Evolutionary conservation across 2,888 invertebrate genomes (phyloP).

Genomic region (Plagodis dolabraria): DNA sequence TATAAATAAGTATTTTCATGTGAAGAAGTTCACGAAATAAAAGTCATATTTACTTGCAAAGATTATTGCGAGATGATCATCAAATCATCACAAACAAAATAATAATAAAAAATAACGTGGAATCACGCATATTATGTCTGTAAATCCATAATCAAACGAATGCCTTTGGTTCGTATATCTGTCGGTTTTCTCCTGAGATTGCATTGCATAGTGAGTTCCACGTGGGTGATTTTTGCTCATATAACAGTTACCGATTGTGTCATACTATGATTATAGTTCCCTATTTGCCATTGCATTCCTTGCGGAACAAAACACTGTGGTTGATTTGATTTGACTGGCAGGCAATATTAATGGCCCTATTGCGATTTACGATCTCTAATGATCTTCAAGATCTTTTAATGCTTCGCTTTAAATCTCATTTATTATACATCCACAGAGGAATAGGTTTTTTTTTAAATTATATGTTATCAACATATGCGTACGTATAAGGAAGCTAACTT

Average conservation of each 20-base stretch:
- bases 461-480: too few species aligned
- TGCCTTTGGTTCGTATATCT: neutral
- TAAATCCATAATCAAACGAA: too few species aligned
- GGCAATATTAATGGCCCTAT: slow-evolving; percentile 15
- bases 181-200: slow-evolving; percentile 8
- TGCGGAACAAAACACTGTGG: slow-evolving; percentile 35
- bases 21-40: neutral
- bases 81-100: too few species aligned
- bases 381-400: neutral
- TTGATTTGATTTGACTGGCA: slow-evolving; percentile 16
- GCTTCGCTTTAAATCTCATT: too few species aligned
- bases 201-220: slow-evolving; percentile 1
- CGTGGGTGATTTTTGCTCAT: slow-evolving; percentile 10
- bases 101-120: too few species aligned
- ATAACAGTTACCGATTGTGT: slow-evolving; percentile 15
- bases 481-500: too few species aligned
- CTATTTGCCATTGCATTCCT: slow-evolving; percentile 30
- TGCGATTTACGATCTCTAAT: slow-evolving; percentile 2
- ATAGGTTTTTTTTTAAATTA: too few species aligned
- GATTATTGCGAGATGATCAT: too few species aligned
- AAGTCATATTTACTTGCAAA: too few species aligned
- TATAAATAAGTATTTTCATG: too few species aligned
- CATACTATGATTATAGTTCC: slow-evolving; percentile 24
- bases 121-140: too few species aligned
- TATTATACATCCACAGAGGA: too few species aligned